These are phyloP conservation scores for Calliscelio sp. DNA, from an alignment of 2,888 invertebrate species.

Conservation along the genomic window DNA sequence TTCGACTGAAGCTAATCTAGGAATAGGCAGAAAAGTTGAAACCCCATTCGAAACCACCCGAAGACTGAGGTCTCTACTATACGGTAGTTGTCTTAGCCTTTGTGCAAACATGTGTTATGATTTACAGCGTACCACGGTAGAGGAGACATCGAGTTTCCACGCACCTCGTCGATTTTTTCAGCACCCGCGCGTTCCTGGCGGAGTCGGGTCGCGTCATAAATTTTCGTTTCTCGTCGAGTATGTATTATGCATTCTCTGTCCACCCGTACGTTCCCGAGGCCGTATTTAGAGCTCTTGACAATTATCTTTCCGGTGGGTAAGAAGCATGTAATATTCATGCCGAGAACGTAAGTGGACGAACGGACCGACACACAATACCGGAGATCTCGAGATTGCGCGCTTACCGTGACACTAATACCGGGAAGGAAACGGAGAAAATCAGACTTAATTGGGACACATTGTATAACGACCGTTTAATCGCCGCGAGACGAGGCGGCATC, in stretches of 20 bases:
- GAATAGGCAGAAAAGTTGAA: too few relatives aligned
- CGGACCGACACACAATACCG: conserved; percentile 81
- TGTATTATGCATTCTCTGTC: conserved; percentile 85
- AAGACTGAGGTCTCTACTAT: background rate
- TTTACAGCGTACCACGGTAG: conserved; percentile 57
- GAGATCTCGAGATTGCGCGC: conserved; percentile 85
- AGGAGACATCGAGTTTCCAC: conserved; percentile 65
- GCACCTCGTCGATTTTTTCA: conserved; percentile 59
- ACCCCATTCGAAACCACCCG: background rate
- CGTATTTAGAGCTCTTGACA: conserved; percentile 85
- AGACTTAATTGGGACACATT: conserved; percentile 84
- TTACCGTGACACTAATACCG: conserved; percentile 85
- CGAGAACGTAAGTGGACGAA: conserved; percentile 81
- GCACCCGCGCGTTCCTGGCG: conserved; percentile 57
- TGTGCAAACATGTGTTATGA: conserved; percentile 41
- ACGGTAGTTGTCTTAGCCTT: conserved; percentile 16
- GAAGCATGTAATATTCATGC: conserved; percentile 86
- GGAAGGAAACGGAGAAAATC: conserved; percentile 84
- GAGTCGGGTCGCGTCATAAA: conserved; percentile 78
- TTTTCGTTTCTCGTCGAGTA: conserved; percentile 82
- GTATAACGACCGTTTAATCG: conserved; percentile 80
- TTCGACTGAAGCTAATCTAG: too few relatives aligned
- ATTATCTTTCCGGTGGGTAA: conserved; percentile 86
- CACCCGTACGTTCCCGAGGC: conserved; percentile 78
- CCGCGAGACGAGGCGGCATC: conserved; percentile 54